Percentiles rank a stretch among this genome's conserved stretches.
Conservation (phyloP, 2,797 vertebrate genomes). For the Hapalemur alaotrensis region DNA sequence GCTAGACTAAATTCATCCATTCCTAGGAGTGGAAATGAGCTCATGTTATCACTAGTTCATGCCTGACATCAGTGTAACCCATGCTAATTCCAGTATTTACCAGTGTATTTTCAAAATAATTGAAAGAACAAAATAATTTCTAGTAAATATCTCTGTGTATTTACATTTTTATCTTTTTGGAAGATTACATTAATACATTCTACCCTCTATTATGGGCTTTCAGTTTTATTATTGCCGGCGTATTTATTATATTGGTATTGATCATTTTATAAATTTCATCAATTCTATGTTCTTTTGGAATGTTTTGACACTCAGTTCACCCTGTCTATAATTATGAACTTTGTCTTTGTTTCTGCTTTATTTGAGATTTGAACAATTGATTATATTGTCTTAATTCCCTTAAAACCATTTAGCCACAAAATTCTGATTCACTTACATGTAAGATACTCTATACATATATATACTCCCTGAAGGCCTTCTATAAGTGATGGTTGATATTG, state of each 20-base stretch:
- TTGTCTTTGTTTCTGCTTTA: conserved; percentile 9
- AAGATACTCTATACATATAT: background rate
- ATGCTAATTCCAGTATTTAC: background rate
- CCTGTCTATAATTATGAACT: background rate
- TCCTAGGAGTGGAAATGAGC: background rate
- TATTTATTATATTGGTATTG: conserved; percentile 14
- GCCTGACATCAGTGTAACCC: background rate
- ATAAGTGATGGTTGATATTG: background rate
- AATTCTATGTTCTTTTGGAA: background rate
- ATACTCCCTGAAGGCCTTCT: background rate
- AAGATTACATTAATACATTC: background rate
- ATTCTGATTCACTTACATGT: background rate
- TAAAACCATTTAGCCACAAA: background rate
- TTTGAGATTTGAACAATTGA: background rate
- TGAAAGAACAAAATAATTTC: conserved; percentile 41
- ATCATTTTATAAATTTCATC: background rate
- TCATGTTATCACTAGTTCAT: background rate
- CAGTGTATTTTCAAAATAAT: background rate
- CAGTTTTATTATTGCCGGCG: background rate
- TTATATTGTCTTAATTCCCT: background rate
- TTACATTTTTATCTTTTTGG: background rate
- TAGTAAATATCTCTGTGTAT: background rate
- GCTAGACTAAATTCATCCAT: background rate
- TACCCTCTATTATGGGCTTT: background rate
- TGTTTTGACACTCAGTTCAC: background rate